Conservation (phyloP, 2,888 invertebrate genomes). For the Gastracanthus pulcherrimus region DNA sequence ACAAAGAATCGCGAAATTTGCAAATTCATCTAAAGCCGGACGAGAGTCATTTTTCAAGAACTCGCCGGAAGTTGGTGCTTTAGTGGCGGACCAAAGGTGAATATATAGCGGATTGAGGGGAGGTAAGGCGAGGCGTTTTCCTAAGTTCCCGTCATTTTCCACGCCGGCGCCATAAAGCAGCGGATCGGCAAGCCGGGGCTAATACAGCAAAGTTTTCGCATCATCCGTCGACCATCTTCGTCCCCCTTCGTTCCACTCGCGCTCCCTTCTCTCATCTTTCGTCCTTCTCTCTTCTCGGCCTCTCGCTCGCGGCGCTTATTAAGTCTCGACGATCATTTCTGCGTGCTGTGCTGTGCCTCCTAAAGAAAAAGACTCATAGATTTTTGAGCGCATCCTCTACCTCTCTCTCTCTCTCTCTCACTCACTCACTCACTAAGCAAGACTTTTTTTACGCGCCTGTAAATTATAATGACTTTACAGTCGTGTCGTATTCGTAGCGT, state of each 20-base stretch:
- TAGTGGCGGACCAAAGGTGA: slow-evolving; percentile 37
- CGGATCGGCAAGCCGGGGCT: slow-evolving; percentile 74
- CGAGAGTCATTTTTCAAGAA: slow-evolving; percentile 44
- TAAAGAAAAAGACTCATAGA: slow-evolving; percentile 50
- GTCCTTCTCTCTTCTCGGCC: slow-evolving; percentile 56
- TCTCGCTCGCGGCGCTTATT: slow-evolving; percentile 73
- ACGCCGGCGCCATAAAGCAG: slow-evolving; percentile 68
- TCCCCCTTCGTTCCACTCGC: slow-evolving; percentile 3
- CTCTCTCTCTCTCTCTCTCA: slow-evolving; percentile 44
- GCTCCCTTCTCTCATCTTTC: not conserved
- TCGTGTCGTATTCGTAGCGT: not conserved
- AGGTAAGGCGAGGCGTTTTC: slow-evolving; percentile 56
- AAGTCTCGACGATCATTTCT: slow-evolving; percentile 75
- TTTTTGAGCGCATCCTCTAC: slow-evolving; percentile 34
- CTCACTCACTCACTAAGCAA: too few species aligned
- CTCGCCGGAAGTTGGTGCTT: slow-evolving; percentile 47
- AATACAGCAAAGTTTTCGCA: slow-evolving; percentile 77
- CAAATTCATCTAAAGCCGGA: slow-evolving; percentile 46
- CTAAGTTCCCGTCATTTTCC: slow-evolving; percentile 67
- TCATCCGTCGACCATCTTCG: slow-evolving; percentile 75
- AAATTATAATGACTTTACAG: slow-evolving; percentile 57
- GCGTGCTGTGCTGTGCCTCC: slow-evolving; percentile 56
- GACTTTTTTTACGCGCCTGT: slow-evolving; percentile 42
- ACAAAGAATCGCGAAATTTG: slow-evolving; percentile 51
- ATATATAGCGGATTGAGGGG: slow-evolving; percentile 7